Percentiles rank a stretch among this genome's conserved stretches.
Conservation (phyloP, 2,113 vertebrate genomes). For the Turnix velox region DNA sequence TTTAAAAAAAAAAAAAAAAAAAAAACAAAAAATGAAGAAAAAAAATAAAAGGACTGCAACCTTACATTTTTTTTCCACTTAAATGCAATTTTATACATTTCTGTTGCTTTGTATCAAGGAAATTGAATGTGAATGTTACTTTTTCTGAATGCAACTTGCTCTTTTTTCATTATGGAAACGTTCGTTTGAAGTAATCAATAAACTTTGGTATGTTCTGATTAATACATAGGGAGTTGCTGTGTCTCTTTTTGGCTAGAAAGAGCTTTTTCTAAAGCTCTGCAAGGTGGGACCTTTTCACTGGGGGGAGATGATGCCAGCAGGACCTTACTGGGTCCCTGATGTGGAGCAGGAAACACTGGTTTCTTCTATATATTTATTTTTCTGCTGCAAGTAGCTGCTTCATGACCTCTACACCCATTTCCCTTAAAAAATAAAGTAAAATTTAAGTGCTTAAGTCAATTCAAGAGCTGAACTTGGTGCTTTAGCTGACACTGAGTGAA, state of each 20-base stretch:
- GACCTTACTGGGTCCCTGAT: rapidly evolving
- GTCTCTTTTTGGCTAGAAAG: no score
- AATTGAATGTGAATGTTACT: conserved; percentile 77
- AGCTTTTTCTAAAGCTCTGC: neutral
- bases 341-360: neutral
- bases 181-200: conserved; percentile 80
- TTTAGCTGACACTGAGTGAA: neutral
- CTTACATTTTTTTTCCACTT: conserved; percentile 70
- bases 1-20: conserved; percentile 4
- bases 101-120: conserved; percentile 75
- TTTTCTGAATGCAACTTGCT: conserved; percentile 80
- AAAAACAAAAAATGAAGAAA: neutral
- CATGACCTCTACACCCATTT: neutral
- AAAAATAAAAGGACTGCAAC: conserved; percentile 61
- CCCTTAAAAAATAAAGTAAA: neutral
- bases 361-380: neutral
- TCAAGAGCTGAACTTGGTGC: neutral
- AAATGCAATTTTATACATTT: conserved; percentile 77
- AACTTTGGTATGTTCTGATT: conserved; percentile 82
- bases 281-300: neutral
- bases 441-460: neutral
- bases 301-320: neutral
- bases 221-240: conserved; percentile 14
- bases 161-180: conserved; percentile 77
- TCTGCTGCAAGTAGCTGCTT: neutral